Evolutionary conservation across 1,140 invertebrate genomes (phyloP), one percentile per base, ranked within the genome.

Genomic region (Polypedilum pembai): DNA sequence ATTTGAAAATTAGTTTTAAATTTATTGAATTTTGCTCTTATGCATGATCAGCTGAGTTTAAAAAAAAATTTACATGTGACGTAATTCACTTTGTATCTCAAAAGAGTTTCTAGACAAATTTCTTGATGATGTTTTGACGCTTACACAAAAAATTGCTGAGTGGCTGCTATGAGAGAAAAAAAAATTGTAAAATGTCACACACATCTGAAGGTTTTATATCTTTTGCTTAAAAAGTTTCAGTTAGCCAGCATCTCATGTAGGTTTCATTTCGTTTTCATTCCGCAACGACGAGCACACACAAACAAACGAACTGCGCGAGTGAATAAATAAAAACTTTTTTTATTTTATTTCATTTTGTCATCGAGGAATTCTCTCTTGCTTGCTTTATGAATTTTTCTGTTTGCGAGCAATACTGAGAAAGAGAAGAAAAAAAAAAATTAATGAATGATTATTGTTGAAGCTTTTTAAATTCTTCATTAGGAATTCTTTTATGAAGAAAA

Each of bases 241-340:
- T 5, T 5, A n/a, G 45, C 45, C 10, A 56, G n/a, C 8, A 45
- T 4, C 45, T 56, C n/a, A 56, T 56, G 45, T 56, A 56, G 45
- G 45, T 56, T 56, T 45, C n/a, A 45, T 8, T 45, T 45, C 41
- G 12, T 56, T 56, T 56, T 56, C 45, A n/a, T 56, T 45, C 8
- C 45, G n/a, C 45, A 56, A 56, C 45, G 5, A 33, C 24, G 24
- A 33, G 12, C 45, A 56, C 45, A 56, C 45, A 56, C n/a, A 56
- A 56, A 56, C 45, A 56, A 56, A 56, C n/a, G 45, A 56, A 56
- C n/a, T 56, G 45, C 12, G 45, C n/a, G 45, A 56, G 45, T 56
- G 45, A 56, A 56, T n/a, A 56, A 56, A 56, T n/a, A 45, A 56
- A 12, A 56, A 56, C 8, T 56, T 56, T 12, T 2, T 41, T 7